Percentiles rank a stretch among this genome's conserved stretches.
Evolutionary conservation across 2,797 vertebrate genomes (phyloP).

Genomic region (Sphaeramia orbicularis): DNA sequence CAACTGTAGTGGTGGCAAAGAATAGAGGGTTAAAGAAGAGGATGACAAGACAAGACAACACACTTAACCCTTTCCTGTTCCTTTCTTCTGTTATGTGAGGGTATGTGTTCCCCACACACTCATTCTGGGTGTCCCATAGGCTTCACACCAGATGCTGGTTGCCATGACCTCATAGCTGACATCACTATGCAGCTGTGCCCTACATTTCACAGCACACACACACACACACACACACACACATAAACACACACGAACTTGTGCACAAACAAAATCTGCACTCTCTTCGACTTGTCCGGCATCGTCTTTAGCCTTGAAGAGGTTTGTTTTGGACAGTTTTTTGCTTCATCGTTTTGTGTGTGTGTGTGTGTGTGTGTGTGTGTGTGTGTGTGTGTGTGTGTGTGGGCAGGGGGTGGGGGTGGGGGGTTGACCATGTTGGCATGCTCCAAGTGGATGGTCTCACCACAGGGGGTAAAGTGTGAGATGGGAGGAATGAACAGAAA

Average conservation of each 20-base stretch:
- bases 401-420: slow-evolving; percentile 1
- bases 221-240: slow-evolving; percentile 10
- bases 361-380: background rate
- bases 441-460: slow-evolving; percentile 24
- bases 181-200: slow-evolving; percentile 77
- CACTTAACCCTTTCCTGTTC: slow-evolving; percentile 19
- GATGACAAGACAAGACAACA: slow-evolving; percentile 41
- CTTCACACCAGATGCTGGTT: slow-evolving; percentile 47
- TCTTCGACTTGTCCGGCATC: slow-evolving; percentile 26
- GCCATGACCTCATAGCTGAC: slow-evolving; percentile 72
- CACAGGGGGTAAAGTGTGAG: slow-evolving; percentile 49
- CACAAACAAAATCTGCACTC: slow-evolving; percentile 13
- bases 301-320: slow-evolving; percentile 14
- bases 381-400: no score
- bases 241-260: slow-evolving; percentile 16
- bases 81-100: slow-evolving; percentile 15
- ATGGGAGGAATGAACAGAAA: slow-evolving; percentile 27
- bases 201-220: slow-evolving; percentile 51
- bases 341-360: background rate
- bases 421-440: slow-evolving; percentile 57
- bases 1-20: slow-evolving; percentile 17
- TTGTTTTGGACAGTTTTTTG: slow-evolving; percentile 43
- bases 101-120: slow-evolving; percentile 8
- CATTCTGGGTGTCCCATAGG: slow-evolving; percentile 35
- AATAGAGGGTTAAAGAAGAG: background rate